Conservation (phyloP, 1,140 invertebrate species). For the Psilanteris sp. region DNA sequence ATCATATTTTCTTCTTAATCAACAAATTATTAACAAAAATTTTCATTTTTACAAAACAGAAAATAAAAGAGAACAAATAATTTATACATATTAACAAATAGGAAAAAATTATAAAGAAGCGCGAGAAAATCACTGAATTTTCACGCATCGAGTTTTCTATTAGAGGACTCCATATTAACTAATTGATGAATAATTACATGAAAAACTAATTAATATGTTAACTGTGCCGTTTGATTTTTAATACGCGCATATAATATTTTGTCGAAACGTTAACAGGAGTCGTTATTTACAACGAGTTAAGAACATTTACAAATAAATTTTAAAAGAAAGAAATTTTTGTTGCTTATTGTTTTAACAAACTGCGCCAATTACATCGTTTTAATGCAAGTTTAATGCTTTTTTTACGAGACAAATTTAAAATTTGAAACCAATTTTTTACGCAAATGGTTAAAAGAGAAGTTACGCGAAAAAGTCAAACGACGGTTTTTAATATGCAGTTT, state of each 20-base stretch:
- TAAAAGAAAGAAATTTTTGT: constrained; percentile 6
- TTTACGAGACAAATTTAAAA: neutral
- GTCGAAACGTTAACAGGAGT: constrained; percentile 31
- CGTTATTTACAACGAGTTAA: constrained; percentile 46
- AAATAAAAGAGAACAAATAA: too few relatives aligned
- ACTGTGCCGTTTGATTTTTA: constrained; percentile 18
- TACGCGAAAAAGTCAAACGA: constrained; percentile 12
- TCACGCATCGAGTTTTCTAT: neutral
- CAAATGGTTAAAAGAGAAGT: neutral
- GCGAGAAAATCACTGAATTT: constrained; percentile 19
- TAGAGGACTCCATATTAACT: neutral
- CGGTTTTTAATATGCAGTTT: constrained; percentile 5
- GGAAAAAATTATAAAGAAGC: constrained; percentile 14
- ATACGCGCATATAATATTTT: neutral
- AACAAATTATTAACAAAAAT: too few relatives aligned
- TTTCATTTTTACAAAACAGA: too few relatives aligned
- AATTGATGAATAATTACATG: neutral
- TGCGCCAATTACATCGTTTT: neutral
- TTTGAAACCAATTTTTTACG: constrained; percentile 12
- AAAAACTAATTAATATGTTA: constrained; percentile 1
- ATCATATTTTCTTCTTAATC: too few relatives aligned
- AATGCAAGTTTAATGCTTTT: too few relatives aligned
- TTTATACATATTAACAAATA: too few relatives aligned
- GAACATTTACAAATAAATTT: constrained; percentile 37
- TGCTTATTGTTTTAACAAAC: constrained; percentile 36